Percentiles rank a stretch among this genome's conserved stretches.
Conservation (phyloP, 2,888 invertebrate species). For the Halictus quadricinctus region DNA sequence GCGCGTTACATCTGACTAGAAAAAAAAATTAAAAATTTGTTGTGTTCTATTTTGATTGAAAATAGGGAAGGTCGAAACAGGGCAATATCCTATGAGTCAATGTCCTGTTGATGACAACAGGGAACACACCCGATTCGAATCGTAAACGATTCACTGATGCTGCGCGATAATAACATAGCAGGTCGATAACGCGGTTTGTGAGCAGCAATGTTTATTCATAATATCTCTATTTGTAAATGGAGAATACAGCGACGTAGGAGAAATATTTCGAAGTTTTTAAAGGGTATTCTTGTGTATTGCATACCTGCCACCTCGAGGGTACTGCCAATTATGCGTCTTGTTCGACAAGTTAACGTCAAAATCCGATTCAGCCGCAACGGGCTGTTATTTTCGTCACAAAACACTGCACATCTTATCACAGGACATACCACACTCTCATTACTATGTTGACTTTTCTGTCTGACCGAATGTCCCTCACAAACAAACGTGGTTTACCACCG, state of each 20-base stretch:
- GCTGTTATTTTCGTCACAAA: constrained; percentile 76
- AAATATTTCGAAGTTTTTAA: neutral
- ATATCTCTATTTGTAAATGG: neutral
- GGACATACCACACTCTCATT: constrained; percentile 56
- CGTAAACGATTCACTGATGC: constrained; percentile 40
- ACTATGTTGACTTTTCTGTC: constrained; percentile 28
- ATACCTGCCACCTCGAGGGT: constrained; percentile 70
- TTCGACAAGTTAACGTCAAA: constrained; percentile 62
- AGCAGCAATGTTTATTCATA: neutral
- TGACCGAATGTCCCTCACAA: constrained; percentile 19
- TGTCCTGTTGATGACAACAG: constrained; percentile 72
- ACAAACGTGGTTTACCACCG: constrained; percentile 52
- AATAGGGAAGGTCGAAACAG: constrained; percentile 55
- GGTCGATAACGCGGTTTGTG: constrained; percentile 27
- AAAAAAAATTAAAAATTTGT: constrained; percentile 27
- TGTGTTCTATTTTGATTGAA: constrained; percentile 5
- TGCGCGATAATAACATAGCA: constrained; percentile 24
- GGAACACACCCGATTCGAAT: constrained; percentile 62
- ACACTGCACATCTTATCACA: constrained; percentile 72
- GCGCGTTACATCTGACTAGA: neutral
- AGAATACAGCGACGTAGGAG: neutral
- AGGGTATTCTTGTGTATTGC: constrained; percentile 39
- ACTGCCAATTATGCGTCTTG: constrained; percentile 66
- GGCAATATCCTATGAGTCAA: constrained; percentile 70
- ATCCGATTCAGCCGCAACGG: constrained; percentile 69